These are phyloP conservation scores for Halcyon malimbica DNA, from an alignment of 2,113 vertebrate genomes.

Conservation along the genomic window DNA sequence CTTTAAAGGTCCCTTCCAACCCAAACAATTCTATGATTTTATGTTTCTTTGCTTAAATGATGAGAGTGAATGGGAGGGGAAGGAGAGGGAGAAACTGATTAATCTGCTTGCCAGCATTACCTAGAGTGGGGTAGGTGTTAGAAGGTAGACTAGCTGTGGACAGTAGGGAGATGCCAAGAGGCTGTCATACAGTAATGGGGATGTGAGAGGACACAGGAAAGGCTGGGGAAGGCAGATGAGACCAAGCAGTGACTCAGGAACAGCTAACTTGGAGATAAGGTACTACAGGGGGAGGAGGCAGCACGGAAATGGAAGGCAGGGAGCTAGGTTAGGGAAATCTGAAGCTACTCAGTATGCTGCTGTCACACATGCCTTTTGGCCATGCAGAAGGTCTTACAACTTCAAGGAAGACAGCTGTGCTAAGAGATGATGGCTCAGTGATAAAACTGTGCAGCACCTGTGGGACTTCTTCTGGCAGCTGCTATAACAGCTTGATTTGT, in stretches of 20 bases:
- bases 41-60: not conserved
- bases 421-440: not conserved
- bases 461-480: not conserved
- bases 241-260: fast-evolving
- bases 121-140: not conserved
- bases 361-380: not conserved
- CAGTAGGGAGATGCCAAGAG: not conserved
- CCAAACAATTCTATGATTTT: too few relatives aligned
- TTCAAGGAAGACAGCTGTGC: not conserved
- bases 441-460: not conserved
- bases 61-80: not conserved
- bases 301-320: not conserved
- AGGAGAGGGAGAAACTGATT: not conserved
- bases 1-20: too few relatives aligned
- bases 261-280: not conserved
- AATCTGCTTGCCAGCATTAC: not conserved
- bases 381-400: not conserved
- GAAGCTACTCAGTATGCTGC: not conserved
- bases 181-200: fast-evolving
- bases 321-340: not conserved
- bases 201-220: not conserved
- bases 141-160: not conserved
- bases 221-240: not conserved
- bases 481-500: not conserved
- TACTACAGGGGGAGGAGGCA: not conserved